Evolutionary conservation across 2,888 invertebrate species (phyloP).

Genomic region (Psylliodes chrysocephalus): DNA sequence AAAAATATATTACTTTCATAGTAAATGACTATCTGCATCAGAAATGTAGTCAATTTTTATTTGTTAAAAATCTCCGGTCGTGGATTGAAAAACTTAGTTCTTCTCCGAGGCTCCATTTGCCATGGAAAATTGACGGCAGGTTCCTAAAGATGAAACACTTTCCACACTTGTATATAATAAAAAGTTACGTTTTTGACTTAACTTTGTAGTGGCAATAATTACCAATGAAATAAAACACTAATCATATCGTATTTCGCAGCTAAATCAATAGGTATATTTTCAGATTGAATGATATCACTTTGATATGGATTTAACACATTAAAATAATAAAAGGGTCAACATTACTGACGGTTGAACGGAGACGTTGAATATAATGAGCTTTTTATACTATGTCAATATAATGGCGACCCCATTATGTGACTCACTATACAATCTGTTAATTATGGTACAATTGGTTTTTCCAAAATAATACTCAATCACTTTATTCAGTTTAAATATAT

Average conservation of each 20-base stretch:
- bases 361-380: background rate
- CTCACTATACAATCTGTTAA: slow-evolving; percentile 40
- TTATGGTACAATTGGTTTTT: slow-evolving; percentile 32
- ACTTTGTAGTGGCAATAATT: too few species aligned
- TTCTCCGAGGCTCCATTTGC: too few species aligned
- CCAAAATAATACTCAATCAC: slow-evolving; percentile 27
- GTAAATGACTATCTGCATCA: too few species aligned
- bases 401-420: background rate
- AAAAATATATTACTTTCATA: too few species aligned
- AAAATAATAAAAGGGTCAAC: slow-evolving; percentile 48
- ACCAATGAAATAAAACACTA: slow-evolving; percentile 38
- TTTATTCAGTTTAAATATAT: too few species aligned
- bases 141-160: too few species aligned
- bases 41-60: too few species aligned
- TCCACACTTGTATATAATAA: too few species aligned
- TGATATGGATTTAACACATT: slow-evolving; percentile 59
- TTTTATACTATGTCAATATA: background rate
- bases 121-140: too few species aligned
- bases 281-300: slow-evolving; percentile 61
- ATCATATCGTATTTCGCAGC: slow-evolving; percentile 39
- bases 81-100: too few species aligned
- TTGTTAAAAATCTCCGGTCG: too few species aligned
- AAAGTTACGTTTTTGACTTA: too few species aligned
- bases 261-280: slow-evolving; percentile 52
- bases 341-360: slow-evolving; percentile 28